Evolutionary conservation across 2,113 vertebrate species (phyloP).

Genomic region (Aplodontia rufa): DNA sequence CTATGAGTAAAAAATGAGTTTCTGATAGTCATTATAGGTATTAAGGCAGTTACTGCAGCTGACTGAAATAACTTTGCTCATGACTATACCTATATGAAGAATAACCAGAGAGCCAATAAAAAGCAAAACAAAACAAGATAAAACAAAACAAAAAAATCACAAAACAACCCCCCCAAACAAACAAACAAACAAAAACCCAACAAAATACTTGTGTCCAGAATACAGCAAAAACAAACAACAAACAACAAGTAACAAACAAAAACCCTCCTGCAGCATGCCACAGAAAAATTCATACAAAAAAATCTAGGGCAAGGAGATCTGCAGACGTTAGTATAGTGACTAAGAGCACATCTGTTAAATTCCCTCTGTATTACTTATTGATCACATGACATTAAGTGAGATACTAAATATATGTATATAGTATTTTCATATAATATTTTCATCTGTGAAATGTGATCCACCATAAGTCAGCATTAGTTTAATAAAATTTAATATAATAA

Average conservation of each 20-base stretch:
- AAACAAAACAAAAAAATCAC: no score
- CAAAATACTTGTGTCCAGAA: neutral
- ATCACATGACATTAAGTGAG: neutral
- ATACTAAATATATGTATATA: neutral
- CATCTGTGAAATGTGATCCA: neutral
- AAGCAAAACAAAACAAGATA: no score
- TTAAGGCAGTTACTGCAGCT: neutral
- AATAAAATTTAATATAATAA: neutral
- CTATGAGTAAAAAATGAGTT: neutral
- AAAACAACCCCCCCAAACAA: no score
- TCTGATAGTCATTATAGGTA: neutral
- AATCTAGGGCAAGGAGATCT: neutral
- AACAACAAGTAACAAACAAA: neutral
- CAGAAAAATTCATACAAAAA: neutral
- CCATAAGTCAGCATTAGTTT: neutral
- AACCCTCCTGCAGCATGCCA: neutral
- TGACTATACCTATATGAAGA: neutral
- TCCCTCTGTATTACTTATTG: neutral
- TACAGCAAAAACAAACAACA: neutral
- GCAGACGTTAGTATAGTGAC: neutral
- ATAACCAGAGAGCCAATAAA: neutral
- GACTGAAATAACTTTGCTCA: neutral
- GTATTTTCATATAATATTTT: neutral
- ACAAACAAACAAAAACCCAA: no score
- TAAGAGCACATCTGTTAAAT: neutral